Evolutionary conservation across 23 tunicate genomes (phyloP), one percentile per base, ranked within the genome.

Genomic region (Ascidia mentula): DNA sequence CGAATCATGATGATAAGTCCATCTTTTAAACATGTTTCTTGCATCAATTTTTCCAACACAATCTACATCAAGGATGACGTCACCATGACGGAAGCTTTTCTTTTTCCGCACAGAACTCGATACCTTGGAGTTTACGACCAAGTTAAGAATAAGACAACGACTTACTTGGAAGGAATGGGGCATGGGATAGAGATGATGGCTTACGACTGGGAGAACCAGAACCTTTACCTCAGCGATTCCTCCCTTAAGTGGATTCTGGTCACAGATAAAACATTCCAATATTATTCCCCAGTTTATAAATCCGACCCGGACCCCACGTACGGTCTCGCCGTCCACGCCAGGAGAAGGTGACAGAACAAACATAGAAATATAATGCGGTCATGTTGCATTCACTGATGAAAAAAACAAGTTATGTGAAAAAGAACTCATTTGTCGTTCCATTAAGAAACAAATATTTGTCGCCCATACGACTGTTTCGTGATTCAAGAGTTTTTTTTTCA

Each of bases 191-290:
- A 89, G 42, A 74, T 28, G 34, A 59, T 89, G 59, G 95, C 88
- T 40, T 83, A 78, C 38, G 95, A 89, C 72, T 38, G 84, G 76
- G 20, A 37, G 38, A 74, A 79, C 31, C 6, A 79, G 46, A 83
- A 83, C 38, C 60, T 89, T 2, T 89, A 83, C 65, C 79, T 79
- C 84, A 59, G 88, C 22, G 95, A 89, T 69, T 78, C 88, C 0
- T 74, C 72, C 22, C 46, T 82, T 30, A 78, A 79, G 7, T 83
- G 88, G 88, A 39, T 89, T 6, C 84, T 89, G 85, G 85, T 61
- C 2, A 26, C 89, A 5, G 89, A 85, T 26, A 24, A 53, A 0
- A 69, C 82, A 4, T 77, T 77, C 28, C 40, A 37, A 9, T 77
- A 77, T 36, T 78, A 77, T 70, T 18, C 79, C 7, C 12, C 79